These are phyloP conservation scores for Pollenia angustigena DNA, from an alignment of 2,888 invertebrate genomes.

Conservation along the genomic window DNA sequence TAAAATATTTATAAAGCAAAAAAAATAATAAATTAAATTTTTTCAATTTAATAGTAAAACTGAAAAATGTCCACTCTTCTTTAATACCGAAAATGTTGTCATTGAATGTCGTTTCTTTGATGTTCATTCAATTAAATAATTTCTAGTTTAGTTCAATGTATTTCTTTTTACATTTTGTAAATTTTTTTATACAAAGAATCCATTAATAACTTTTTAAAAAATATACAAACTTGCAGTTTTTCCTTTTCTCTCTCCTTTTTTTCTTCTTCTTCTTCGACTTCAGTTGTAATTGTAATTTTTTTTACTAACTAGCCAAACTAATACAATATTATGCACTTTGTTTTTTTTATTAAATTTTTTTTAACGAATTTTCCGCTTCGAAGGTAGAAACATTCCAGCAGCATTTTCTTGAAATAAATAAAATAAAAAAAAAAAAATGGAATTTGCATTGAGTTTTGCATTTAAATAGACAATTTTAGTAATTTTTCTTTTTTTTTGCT, in stretches of 20 bases:
- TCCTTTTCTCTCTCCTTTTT: background rate
- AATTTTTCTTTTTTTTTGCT: background rate
- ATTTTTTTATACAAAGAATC: constrained; percentile 36
- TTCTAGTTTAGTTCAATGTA: constrained; percentile 11
- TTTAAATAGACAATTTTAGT: constrained; percentile 54
- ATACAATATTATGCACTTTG: constrained; percentile 35
- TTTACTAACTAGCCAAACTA: constrained; percentile 42
- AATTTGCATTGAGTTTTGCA: constrained; percentile 66
- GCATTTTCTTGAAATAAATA: constrained; percentile 21
- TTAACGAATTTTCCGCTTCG: constrained; percentile 3
- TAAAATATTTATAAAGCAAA: background rate
- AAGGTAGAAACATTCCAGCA: constrained; percentile 28
- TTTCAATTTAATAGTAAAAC: background rate
- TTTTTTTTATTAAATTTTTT: background rate
- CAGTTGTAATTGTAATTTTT: constrained; percentile 14
- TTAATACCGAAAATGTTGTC: constrained; percentile 18
- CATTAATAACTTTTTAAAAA: constrained; percentile 53
- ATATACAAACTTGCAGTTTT: constrained; percentile 15
- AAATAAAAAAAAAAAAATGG: background rate
- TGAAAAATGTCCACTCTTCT: background rate
- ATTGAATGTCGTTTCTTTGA: constrained; percentile 49
- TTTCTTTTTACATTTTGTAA: constrained; percentile 4
- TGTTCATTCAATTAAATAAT: constrained; percentile 59
- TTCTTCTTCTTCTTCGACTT: background rate
- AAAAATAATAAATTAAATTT: background rate